Percentiles rank a stretch among this genome's conserved stretches.
These are phyloP conservation scores for Agonopterix alstromeriana DNA, from an alignment of 2,888 invertebrate species.

Conservation along the genomic window DNA sequence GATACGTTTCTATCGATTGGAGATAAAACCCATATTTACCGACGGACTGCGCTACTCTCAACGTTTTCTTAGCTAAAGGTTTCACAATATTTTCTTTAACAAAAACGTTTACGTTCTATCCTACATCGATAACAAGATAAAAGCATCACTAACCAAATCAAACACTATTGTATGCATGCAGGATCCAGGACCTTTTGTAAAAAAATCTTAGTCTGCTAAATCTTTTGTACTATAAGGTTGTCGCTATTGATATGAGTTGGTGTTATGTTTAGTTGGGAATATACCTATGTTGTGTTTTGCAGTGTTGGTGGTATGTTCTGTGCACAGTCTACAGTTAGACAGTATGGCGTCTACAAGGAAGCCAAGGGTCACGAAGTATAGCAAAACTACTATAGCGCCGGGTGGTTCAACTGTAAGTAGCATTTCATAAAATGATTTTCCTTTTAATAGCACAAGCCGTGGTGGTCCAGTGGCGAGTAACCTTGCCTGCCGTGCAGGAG, in stretches of 20 bases:
- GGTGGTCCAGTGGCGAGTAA: too few species aligned
- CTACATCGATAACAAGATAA: slow-evolving; percentile 12
- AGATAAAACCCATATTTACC: background rate
- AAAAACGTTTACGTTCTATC: too few species aligned
- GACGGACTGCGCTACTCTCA: background rate
- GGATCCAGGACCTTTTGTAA: slow-evolving; percentile 1
- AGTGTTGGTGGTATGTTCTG: slow-evolving; percentile 65
- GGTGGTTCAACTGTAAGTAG: slow-evolving; percentile 59
- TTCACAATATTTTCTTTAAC: too few species aligned
- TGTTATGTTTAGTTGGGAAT: background rate
- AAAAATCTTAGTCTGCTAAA: background rate
- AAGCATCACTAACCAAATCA: slow-evolving; percentile 35
- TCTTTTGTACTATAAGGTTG: background rate
- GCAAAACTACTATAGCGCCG: slow-evolving; percentile 69
- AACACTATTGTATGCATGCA: slow-evolving; percentile 26
- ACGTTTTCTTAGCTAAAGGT: too few species aligned
- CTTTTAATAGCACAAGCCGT: too few species aligned
- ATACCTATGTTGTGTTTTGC: slow-evolving; percentile 44
- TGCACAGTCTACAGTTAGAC: slow-evolving; percentile 71
- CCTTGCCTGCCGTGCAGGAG: too few species aligned
- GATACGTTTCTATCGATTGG: too few species aligned
- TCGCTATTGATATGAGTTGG: background rate
- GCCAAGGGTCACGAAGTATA: slow-evolving; percentile 81
- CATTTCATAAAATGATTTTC: background rate
- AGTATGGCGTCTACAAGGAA: slow-evolving; percentile 78